Base-by-base conservation (phyloP, 2,113 vertebrate species). In the Cacatua alba region DNA sequence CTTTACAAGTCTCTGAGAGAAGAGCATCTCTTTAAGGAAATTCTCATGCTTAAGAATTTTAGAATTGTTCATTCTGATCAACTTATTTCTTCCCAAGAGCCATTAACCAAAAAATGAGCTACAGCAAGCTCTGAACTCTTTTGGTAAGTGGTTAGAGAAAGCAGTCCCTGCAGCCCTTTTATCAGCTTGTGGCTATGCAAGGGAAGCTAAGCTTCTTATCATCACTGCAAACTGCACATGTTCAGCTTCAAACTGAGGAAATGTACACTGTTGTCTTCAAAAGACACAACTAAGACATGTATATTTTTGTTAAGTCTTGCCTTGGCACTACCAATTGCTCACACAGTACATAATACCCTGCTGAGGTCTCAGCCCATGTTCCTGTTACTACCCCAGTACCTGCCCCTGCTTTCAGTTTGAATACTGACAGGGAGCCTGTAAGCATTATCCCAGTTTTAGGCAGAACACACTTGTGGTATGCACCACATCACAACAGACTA, bases 271-370 rank as follows among this genome's bases (percentile, higher is more conserved):
- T 19, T 48, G 10, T 76, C 39, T 65, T 86, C 44, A 79, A 57
- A 82, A 92, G 43, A 46, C 64, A n/a, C 10, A 15, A 31, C 48
- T 53, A 44, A 41, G 52, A 46, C 4, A 10, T 10, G 43, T 31
- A 20, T 9, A 15, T 64, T 72, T 39, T 80, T 79, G 10, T 33
- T 39, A 64, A 68, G 19, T 52, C 57, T 80, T 72, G 26, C 43
- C 17, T 86, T 88, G 83, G 33, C 48, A 57, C 16, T 44, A 49
- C 7, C 23, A 16, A 35, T 77, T 88, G 65, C 39, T 93, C 52
- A 77, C n/a, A 69, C 0, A 0, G 26, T 35, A 81, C 51, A 25
- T 39, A 48, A 29, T 15, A 59, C 2, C 20, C 1, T 5, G 4
- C 3, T 15, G 17, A 88, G 21, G 16, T n/a, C 33, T 79, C 67